Percentiles rank a stretch among this genome's conserved stretches.
Evolutionary conservation across 2,113 vertebrate genomes (phyloP).

Genomic region (Cromileptes altivelis): DNA sequence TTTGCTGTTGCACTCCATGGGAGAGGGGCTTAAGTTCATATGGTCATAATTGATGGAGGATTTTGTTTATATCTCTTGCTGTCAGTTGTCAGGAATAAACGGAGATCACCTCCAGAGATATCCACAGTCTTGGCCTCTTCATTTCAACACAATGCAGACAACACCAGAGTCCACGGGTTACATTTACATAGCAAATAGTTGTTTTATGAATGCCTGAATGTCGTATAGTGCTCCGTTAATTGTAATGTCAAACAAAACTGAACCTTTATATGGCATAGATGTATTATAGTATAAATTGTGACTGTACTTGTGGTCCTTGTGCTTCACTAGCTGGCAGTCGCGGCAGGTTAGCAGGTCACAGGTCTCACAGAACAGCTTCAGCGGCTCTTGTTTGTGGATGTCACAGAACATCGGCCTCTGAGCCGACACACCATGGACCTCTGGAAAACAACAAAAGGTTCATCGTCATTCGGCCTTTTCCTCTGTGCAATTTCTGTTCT

Average conservation of each 20-base stretch:
- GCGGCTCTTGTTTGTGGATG: slow-evolving; percentile 93
- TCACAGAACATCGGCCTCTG: slow-evolving; percentile 94
- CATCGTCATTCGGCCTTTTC: neutral
- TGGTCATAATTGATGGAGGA: too few relatives aligned
- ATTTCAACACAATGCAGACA: too few relatives aligned
- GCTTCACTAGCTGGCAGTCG: slow-evolving; percentile 94
- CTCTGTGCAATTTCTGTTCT: neutral
- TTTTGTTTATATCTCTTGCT: too few relatives aligned
- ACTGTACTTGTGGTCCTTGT: slow-evolving; percentile 95
- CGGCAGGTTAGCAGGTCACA: slow-evolving; percentile 95
- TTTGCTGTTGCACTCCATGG: too few relatives aligned
- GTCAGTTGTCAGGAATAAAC: too few relatives aligned
- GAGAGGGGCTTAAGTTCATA: too few relatives aligned
- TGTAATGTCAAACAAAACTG: neutral
- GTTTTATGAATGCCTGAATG: too few relatives aligned
- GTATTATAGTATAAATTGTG: neutral
- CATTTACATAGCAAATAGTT: too few relatives aligned
- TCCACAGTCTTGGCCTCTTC: too few relatives aligned
- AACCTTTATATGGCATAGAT: neutral
- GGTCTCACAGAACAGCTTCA: slow-evolving; percentile 97
- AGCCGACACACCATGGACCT: slow-evolving; percentile 88
- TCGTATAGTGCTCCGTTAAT: too few relatives aligned
- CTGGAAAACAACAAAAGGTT: slow-evolving; percentile 71
- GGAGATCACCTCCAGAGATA: too few relatives aligned
- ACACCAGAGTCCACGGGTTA: too few relatives aligned